Percentiles rank a stretch among this genome's conserved stretches.
Conservation (phyloP, 1,140 invertebrate species). For the Sinella curviseta region DNA sequence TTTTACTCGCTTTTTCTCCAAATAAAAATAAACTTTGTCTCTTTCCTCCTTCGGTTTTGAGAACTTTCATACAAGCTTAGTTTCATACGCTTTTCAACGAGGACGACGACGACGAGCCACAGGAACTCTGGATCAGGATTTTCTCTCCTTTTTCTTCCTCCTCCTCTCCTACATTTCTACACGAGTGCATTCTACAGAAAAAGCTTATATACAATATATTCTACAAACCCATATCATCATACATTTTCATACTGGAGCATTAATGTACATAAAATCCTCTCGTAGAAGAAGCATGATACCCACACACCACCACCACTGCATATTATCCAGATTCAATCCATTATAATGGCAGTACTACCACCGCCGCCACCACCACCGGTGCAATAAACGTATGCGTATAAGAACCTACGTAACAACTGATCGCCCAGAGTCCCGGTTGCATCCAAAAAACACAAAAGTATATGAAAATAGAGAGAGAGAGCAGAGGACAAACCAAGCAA, state of each 20-base stretch:
- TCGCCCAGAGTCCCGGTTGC: slow-evolving; percentile 2
- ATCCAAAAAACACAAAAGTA: background rate
- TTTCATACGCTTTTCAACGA: background rate
- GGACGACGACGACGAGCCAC: background rate
- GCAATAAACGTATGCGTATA: slow-evolving; percentile 24
- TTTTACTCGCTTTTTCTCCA: background rate
- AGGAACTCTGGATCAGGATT: slow-evolving; percentile 14
- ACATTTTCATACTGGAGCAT: background rate
- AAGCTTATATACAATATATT: background rate
- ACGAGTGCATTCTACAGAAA: slow-evolving; percentile 22
- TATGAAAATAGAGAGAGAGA: background rate
- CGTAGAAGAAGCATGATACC: background rate
- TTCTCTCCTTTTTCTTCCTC: slow-evolving; percentile 6
- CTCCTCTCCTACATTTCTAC: slow-evolving; percentile 7
- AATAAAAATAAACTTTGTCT: too few relatives aligned
- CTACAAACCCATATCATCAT: background rate
- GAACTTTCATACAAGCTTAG: too few relatives aligned
- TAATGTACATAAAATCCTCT: background rate
- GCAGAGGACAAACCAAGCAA: background rate
- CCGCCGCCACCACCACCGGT: background rate
- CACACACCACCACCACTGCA: background rate
- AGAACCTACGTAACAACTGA: slow-evolving; percentile 4
- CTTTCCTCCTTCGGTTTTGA: too few relatives aligned
- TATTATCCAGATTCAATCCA: background rate
- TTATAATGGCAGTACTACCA: background rate